These are phyloP conservation scores for Magallana gigas DNA, from an alignment of 1,140 invertebrate genomes.

Conservation along the genomic window DNA sequence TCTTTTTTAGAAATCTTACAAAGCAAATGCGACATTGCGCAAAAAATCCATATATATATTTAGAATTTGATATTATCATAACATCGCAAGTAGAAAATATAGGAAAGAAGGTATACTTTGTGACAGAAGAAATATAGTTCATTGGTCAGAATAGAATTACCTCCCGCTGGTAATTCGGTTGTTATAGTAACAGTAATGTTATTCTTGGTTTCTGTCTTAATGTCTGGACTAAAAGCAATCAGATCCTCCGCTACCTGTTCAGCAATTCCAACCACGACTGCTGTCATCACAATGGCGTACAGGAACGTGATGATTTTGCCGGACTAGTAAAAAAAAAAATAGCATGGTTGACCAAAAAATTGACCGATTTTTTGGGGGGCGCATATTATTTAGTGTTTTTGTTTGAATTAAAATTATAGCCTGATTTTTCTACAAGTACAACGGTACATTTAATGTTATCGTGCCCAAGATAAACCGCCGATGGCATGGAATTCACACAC, in stretches of 20 bases:
- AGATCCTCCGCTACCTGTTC: conserved; percentile 70
- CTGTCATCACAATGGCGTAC: conserved; percentile 74
- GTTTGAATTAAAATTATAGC: too few relatives aligned
- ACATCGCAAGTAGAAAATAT: too few relatives aligned
- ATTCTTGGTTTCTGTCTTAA: not conserved
- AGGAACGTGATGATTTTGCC: conserved; percentile 73
- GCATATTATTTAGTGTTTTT: too few relatives aligned
- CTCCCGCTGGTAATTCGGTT: not conserved
- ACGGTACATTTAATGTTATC: too few relatives aligned
- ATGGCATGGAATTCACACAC: too few relatives aligned
- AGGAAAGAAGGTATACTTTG: too few relatives aligned
- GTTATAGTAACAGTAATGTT: not conserved
- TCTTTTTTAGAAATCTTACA: not conserved
- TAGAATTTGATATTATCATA: not conserved
- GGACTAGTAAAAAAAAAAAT: not conserved
- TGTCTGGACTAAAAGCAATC: not conserved
- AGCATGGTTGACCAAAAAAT: too few relatives aligned
- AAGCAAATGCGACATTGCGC: not conserved
- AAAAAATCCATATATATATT: not conserved
- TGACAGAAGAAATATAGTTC: too few relatives aligned
- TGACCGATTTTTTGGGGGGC: too few relatives aligned
- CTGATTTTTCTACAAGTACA: too few relatives aligned
- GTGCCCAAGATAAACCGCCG: too few relatives aligned
- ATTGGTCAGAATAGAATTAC: not conserved
- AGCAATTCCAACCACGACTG: conserved; percentile 72